Evolutionary conservation across 2,797 vertebrate species (phyloP), one percentile per base, ranked within the genome.

Genomic region (Pseudochirops corinnae): DNA sequence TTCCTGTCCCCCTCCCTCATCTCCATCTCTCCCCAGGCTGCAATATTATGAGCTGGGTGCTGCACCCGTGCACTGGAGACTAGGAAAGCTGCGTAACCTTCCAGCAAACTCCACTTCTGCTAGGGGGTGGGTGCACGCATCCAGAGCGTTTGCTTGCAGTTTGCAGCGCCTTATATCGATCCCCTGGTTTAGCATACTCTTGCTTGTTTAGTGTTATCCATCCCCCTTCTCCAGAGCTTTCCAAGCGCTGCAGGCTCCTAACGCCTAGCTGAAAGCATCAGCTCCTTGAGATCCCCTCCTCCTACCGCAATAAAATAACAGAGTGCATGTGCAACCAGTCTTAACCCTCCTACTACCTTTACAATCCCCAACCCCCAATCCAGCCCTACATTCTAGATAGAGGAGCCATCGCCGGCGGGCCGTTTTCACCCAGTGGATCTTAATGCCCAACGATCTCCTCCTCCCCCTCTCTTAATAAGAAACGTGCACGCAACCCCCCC

Each of bases 101-200:
- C 98, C 96, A 90, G 94, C 97, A 97, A 98, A 98, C 98, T 98
- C 98, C 97, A 91, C 91, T 94, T 94, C 96, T 57, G 94, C 91
- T 90, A 16, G 95, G 93, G 93, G 87, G 60, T 94, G 95, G 94
- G 96, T 93, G 93, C 94, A 90, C 87, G 13, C 55, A 16, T 55
- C 96, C 93, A 93, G n/a, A 4, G 93, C 97, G 96, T 96, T 97
- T 95, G 95, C 96, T 91, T 94, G 93, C 94, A 90, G 92, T 31
- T 93, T 50, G 24, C 74, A 82, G 67, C 39, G 21, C 74, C 9
- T 46, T 46, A 50, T 92, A 97, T 96, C 92, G 97, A 97, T 96
- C 92, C 95, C 56, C 94, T 29, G 93, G 93, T 90, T 93, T 95
- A 94, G 94, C 92, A 92, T 91, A 94, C 57, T 55, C 97, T 92